Evolutionary conservation across 2,113 vertebrate species (phyloP), one percentile per base, ranked within the genome.

Genomic region (Steatornis caripensis): DNA sequence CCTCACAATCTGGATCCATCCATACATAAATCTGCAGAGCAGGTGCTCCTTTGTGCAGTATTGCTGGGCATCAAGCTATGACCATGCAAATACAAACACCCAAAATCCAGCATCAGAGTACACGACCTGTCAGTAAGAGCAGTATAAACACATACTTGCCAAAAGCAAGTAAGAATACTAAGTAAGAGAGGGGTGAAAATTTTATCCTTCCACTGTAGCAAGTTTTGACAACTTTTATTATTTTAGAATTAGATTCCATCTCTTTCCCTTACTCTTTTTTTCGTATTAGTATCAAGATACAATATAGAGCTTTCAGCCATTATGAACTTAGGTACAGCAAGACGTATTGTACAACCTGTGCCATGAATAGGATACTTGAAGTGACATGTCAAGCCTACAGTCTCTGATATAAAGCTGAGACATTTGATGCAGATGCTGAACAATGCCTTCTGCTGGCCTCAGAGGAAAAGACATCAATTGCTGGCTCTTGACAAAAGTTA

Each of bases 251-350:
- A 41, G 26, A 69, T 45, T 58, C 21, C 22, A 53, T 7, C 41
- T 58, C 46, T 32, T 11, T 61, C 3, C 32, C 34, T 14, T 18
- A 13, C 22, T 64, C 32, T 54, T 65, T 41, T 41, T 41, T 22
- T 10, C 22, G 4, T 13, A 18, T 45, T 43, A 39, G 11, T 34
- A 48, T 16, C 55, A 36, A 77, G 80, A 65, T 39, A n/a, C 9
- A 39, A 3, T 0, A 0, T 1, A 8, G 46, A 72, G 17, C 10
- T 61, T 68, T 43, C 49, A 61, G 27, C 12, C 26, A 10, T 22
- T 39, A 22, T 8, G n/a, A 41, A 29, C 26, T 29, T 24, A 39
- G n/a, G 34, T 26, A 37, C 3, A 24, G 57, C 51, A 45, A n/a
- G 23, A 36, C 34, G 34, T 7, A 10, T 4, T 9, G 23, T 17